Evolutionary conservation across 2,888 invertebrate species (phyloP), one percentile per base, ranked within the genome.

Genomic region (Amphipoea oculea): DNA sequence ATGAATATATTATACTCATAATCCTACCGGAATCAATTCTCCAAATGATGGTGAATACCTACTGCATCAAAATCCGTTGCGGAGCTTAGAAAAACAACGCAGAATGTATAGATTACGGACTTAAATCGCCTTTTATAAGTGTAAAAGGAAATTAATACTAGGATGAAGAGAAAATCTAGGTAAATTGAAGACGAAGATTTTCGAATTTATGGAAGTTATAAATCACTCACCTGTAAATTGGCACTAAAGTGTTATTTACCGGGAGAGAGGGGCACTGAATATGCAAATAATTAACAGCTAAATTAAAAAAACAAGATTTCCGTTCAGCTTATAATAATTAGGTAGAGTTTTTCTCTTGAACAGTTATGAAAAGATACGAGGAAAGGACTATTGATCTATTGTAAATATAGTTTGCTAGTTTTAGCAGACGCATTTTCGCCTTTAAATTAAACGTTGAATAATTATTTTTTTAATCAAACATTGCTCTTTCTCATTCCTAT

Each of bases 181-280:
- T n/a, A 68, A 62, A 36, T 29, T 57, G 11, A 54, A n/a, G 14
- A 63, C 45, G n/a, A 54, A 60, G 4, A 63, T 48, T 72, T 78
- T 79, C 20, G 20, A 68, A 71, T 80, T 71, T 42, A 71, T 85
- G 68, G 29, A 63, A 54, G 51, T 40, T 11, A 74, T 80, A 71
- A 85, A 71, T 83, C 48, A 42, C 23, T 62, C 17, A 12, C 5
- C 5, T 14, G 12, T 57, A 36, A 74, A 85, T 74, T 80, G 66
- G 63, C 57, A 81, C 57, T 63, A 63, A 68, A 74, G 20, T 72
- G 42, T 72, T 72, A 75, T 60, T 81, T 36, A 12, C 40, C 48
- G 63, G 81, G 11, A 42, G 79, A 63, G 6, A 54, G 23, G 9
- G 2, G 29, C 23, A 42, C 9, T 40, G 14, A 36, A 51, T 81